A percentile compares a stretch with the other conserved stretches of the same genome.
Evolutionary conservation across 1,140 invertebrate genomes (phyloP).

Genomic region (Charaxes varanes): DNA sequence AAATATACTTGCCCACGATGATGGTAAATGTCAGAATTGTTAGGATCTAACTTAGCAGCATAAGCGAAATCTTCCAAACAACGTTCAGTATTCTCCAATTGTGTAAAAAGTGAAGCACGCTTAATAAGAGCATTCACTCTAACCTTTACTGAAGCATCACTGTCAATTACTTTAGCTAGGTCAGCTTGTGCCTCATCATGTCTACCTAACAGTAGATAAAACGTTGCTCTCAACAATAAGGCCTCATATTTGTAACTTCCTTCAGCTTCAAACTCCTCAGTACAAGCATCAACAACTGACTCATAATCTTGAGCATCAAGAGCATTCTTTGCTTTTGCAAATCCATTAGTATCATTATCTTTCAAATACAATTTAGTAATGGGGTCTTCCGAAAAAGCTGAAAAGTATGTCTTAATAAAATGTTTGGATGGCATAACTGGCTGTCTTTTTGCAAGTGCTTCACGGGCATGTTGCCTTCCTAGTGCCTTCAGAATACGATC

Average conservation of each 20-base stretch:
- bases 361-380: slow-evolving; percentile 65
- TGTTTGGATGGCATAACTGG: slow-evolving; percentile 87
- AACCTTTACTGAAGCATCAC: slow-evolving; percentile 75
- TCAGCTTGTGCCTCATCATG: slow-evolving; percentile 83
- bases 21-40: slow-evolving; percentile 89
- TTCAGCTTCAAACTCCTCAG: slow-evolving; percentile 81
- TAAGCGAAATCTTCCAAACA: slow-evolving; percentile 85
- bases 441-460: slow-evolving; percentile 80
- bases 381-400: slow-evolving; percentile 90
- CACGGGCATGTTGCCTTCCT: slow-evolving; percentile 81
- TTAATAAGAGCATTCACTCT: slow-evolving; percentile 94
- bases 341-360: slow-evolving; percentile 71
- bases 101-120: slow-evolving; percentile 87
- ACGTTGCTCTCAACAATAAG: slow-evolving; percentile 86
- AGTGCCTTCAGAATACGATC: slow-evolving; percentile 90
- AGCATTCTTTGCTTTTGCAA: slow-evolving; percentile 79
- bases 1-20: slow-evolving; percentile 86
- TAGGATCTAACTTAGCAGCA: slow-evolving; percentile 84
- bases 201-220: slow-evolving; percentile 85
- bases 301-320: slow-evolving; percentile 84
- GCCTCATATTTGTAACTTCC: slow-evolving; percentile 78
- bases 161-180: slow-evolving; percentile 79
- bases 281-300: slow-evolving; percentile 85
- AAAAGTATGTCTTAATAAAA: slow-evolving; percentile 90
- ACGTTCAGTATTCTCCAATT: slow-evolving; percentile 82